Percentiles rank a stretch among this genome's conserved stretches.
These are phyloP conservation scores for Chymomyza costata DNA, from an alignment of 1,140 invertebrate species.

Conservation along the genomic window DNA sequence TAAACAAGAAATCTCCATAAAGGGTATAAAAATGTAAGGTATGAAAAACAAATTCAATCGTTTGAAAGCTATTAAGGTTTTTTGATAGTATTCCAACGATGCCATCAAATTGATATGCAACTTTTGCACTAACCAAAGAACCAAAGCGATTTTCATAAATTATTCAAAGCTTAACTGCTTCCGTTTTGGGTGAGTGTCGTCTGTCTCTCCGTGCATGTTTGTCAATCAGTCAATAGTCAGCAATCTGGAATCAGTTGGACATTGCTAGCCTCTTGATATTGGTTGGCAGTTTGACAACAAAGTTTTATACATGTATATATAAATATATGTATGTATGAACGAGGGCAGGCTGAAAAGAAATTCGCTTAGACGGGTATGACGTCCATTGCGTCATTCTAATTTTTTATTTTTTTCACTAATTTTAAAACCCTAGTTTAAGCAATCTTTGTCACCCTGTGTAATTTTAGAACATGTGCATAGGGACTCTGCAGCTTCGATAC, in stretches of 20 bases:
- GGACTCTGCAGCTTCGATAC: no score
- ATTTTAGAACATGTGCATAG: no score
- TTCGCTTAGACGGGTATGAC: no score
- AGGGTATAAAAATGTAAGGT: conserved; percentile 14
- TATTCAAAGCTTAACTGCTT: conserved; percentile 70
- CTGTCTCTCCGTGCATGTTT: not conserved
- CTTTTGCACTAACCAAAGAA: conserved; percentile 39
- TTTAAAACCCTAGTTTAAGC: no score
- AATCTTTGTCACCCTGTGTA: no score
- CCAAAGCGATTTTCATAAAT: conserved; percentile 57
- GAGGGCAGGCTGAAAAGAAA: not conserved
- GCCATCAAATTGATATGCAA: conserved; percentile 53
- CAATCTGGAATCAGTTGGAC: conserved; percentile 1
- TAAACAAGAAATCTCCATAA: no score
- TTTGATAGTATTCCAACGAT: no score
- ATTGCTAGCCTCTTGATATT: conserved; percentile 7
- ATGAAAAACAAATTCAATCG: conserved; percentile 31
- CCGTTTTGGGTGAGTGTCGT: conserved; percentile 53
- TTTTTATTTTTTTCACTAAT: no score
- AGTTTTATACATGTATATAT: no score
- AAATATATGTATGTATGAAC: no score
- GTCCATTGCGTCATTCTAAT: no score
- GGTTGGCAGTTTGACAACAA: conserved; percentile 49
- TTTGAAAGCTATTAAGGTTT: no score
- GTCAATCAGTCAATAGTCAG: conserved; percentile 4